Base-by-base conservation (phyloP, 2,888 invertebrate genomes). In the Limnephilus rhombicus region DNA sequence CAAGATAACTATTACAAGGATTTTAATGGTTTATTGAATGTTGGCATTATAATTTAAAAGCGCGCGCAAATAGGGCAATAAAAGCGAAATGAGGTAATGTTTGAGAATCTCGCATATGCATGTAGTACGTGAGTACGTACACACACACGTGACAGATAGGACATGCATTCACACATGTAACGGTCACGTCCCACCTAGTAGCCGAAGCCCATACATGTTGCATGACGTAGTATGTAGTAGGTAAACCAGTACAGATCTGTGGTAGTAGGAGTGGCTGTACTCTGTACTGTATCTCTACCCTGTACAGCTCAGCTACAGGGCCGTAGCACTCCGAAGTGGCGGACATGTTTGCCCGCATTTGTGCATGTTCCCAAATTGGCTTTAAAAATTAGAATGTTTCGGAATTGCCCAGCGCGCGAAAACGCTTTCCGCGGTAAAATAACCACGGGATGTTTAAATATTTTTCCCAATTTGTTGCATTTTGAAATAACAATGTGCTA, bases 131-230 rank as follows among this genome's bases (percentile, higher is more conserved):
- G 24, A 68, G 53, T 68, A 49, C 18, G 31, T 12, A 53, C 29
- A 87, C 68, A 85, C 24, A 85, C 85, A 85, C 85, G 85, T 85
- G 45, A 45, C 45, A 80, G 41, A 15, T 80, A 89, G 24, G 68
- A 68, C 88, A 89, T 37, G 88, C 88, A 89, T 80, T 80, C 88
- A 89, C 88, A 89, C 80, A 80, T 89, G 88, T 80, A 89, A 34
- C 37, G 80, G 37, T 41, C 88, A 41, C 88, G 88, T 80, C 41
- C 80, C 5, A 34, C n/a, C 31, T 80, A 37, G 88, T 80, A 80
- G 80, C 49, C 24, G 41, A 13, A 37, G 31, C 80, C 24, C n/a
- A 53, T 89, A 89, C 80, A 80, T 89, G 88, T 89, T 80, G 87
- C 87, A 80, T 45, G 85, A 85, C 86, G 86, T 29, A 86, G 45